Evolutionary conservation across 1,140 invertebrate species (phyloP), one percentile per base, ranked within the genome.

Genomic region (Tetraneura akinire): DNA sequence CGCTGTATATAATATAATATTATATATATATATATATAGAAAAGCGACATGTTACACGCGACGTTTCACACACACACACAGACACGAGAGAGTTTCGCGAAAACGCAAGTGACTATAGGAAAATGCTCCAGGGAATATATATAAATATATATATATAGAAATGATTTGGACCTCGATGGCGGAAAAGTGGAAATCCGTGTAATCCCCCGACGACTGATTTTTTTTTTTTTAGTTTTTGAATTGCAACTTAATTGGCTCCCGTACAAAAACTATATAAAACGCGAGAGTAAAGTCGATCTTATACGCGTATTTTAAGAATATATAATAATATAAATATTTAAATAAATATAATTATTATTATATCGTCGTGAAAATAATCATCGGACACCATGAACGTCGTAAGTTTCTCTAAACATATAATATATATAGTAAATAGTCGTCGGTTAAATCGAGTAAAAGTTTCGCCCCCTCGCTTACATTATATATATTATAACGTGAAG

Each of bases 131-230:
- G 68, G 68, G 68, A 71, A 71, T 71, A n/a, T n/a, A n/a, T n/a
- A n/a, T n/a, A n/a, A n/a, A n/a, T n/a, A n/a, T n/a, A n/a, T n/a
- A n/a, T n/a, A n/a, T n/a, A n/a, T n/a, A 71, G 29, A 71, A 71
- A 71, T 71, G 45, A 71, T 71, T 71, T 51, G 68, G 47, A 51
- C 47, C 23, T 71, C 68, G 45, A 51, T 23, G 68, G 68, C 68
- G 47, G 68, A 71, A 71, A 71, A 71, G 68, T 71, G 68, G 68
- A 71, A 71, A 71, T 45, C 68, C 45, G 45, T 71, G 68, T 71
- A 71, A 71, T 71, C 68, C 68, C 66, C 16, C 45, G 68, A 4
- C 68, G 68, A 29, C 68, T 51, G 68, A 71, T 66, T 71, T 71
- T 66, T 37, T 37, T 51, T 66, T n/a, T n/a, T n/a, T n/a, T n/a